Percentiles rank a stretch among this genome's conserved stretches.
phyloP scores from a whole-genome alignment of 2,797 vertebrate genomes.

The Hippoglossus hippoglossus region DNA sequence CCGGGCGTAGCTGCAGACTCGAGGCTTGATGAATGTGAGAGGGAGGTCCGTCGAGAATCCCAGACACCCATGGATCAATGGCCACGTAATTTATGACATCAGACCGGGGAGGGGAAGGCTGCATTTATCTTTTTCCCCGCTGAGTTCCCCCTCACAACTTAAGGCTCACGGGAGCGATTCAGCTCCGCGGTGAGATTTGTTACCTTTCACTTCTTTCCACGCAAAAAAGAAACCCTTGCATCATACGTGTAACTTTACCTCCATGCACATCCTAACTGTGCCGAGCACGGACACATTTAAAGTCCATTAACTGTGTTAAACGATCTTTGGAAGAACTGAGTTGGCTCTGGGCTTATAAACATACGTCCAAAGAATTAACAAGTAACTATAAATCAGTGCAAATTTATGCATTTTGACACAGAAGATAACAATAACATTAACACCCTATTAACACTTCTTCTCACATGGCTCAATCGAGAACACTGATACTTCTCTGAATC shows the following conservation, averaged over 20 bases:
- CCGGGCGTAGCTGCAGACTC: slow-evolving; percentile 48
- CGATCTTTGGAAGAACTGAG: slow-evolving; percentile 10
- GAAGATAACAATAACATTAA: slow-evolving; percentile 28
- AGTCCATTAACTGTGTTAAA: slow-evolving; percentile 25
- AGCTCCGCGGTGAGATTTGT: slow-evolving; percentile 47
- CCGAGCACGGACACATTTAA: not conserved
- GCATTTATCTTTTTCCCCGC: slow-evolving; percentile 69
- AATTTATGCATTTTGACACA: not conserved
- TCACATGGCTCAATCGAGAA: slow-evolving; percentile 13
- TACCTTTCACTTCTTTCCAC: slow-evolving; percentile 12
- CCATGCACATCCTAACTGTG: slow-evolving; percentile 16
- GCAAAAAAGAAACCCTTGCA: slow-evolving; percentile 17
- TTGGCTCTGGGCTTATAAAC: not conserved
- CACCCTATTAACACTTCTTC: slow-evolving; percentile 21
- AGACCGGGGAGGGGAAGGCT: slow-evolving; percentile 54
- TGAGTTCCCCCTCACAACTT: slow-evolving; percentile 47
- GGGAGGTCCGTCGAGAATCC: slow-evolving; percentile 64
- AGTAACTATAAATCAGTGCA: slow-evolving; percentile 22
- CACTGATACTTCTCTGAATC: not conserved
- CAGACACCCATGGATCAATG: slow-evolving; percentile 82
- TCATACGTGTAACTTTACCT: slow-evolving; percentile 16
- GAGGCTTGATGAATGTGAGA: slow-evolving; percentile 74
- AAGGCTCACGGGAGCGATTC: slow-evolving; percentile 59
- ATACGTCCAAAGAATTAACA: slow-evolving; percentile 4
- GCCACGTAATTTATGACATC: slow-evolving; percentile 80